phyloP scores from a whole-genome alignment of 2,113 vertebrate genomes.

The Planiliza haematocheilus region DNA sequence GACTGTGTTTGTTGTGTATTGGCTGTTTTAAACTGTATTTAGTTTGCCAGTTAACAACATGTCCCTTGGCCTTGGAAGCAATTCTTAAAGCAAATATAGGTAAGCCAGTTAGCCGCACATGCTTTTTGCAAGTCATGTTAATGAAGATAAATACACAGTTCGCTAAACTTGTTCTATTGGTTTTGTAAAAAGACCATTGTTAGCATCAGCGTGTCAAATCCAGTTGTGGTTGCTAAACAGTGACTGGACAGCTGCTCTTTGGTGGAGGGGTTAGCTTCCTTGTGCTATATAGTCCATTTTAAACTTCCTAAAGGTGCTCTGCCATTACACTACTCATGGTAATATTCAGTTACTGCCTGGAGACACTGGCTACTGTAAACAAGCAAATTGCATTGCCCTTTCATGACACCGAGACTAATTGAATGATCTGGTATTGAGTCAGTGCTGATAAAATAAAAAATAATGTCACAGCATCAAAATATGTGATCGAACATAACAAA shows the following conservation, averaged over 20 bases:
- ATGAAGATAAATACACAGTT: background rate
- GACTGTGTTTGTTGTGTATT: no score
- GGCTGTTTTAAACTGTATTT: no score
- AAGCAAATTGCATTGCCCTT: conserved; percentile 18
- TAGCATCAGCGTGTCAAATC: background rate
- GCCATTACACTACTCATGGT: background rate
- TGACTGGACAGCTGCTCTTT: background rate
- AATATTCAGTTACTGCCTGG: background rate
- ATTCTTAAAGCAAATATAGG: no score
- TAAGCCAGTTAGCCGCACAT: background rate
- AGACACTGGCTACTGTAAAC: background rate
- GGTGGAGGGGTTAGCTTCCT: background rate
- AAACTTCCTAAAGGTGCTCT: background rate
- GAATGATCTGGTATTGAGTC: conserved; percentile 16
- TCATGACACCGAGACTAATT: background rate
- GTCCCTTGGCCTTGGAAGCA: no score
- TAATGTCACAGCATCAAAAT: conserved; percentile 3
- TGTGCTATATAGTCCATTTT: background rate
- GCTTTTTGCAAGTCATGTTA: background rate
- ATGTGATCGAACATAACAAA: conserved; percentile 11
- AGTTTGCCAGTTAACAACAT: no score
- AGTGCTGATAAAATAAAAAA: conserved; percentile 18
- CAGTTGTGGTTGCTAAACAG: background rate
- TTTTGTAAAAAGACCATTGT: background rate
- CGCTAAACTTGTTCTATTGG: background rate